Evolutionary conservation across 30 jellyfish, hydroid and myxozoan genomes (phyloP).

Genomic region (Rhopilema esculentum): DNA sequence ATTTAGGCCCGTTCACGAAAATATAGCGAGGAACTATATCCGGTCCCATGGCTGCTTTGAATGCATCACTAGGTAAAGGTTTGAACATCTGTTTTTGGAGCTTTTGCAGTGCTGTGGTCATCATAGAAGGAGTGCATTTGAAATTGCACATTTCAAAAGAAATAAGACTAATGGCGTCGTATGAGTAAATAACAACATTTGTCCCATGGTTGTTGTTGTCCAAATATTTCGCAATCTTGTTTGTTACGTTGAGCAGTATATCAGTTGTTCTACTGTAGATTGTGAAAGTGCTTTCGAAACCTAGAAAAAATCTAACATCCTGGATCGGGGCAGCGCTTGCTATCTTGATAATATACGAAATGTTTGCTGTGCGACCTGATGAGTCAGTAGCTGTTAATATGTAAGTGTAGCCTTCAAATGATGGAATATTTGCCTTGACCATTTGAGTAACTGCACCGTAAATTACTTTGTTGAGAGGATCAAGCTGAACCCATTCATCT

Average conservation of each 20-base stretch:
- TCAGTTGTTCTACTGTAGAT: conserved; percentile 52
- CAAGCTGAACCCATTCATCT: conserved; percentile 90
- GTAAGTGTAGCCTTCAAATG: conserved; percentile 58
- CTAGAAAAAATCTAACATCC: conserved; percentile 62
- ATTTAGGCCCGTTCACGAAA: conserved; percentile 69
- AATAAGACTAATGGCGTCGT: conserved; percentile 44
- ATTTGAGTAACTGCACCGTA: conserved; percentile 77
- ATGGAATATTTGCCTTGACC: conserved; percentile 59
- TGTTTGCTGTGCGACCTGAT: conserved; percentile 93
- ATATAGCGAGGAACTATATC: conserved; percentile 61
- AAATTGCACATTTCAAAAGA: conserved; percentile 71
- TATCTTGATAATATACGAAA: conserved; percentile 65
- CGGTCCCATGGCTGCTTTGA: conserved; percentile 72
- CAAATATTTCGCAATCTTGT: conserved; percentile 33
- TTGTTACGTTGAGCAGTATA: conserved; percentile 48
- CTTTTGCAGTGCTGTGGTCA: conserved; percentile 41
- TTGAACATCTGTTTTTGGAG: conserved; percentile 58
- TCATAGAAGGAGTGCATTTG: conserved; percentile 61
- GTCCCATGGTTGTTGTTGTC: conserved; percentile 11
- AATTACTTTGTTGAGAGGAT: conserved; percentile 48
- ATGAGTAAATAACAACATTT: conserved; percentile 39
- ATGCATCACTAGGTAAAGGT: conserved; percentile 69
- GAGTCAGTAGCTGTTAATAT: conserved; percentile 84
- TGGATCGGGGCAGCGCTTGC: conserved; percentile 55
- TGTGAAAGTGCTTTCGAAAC: conserved; percentile 54